phyloP scores from a whole-genome alignment of 2,888 invertebrate genomes.

The Lycia hirtaria region DNA sequence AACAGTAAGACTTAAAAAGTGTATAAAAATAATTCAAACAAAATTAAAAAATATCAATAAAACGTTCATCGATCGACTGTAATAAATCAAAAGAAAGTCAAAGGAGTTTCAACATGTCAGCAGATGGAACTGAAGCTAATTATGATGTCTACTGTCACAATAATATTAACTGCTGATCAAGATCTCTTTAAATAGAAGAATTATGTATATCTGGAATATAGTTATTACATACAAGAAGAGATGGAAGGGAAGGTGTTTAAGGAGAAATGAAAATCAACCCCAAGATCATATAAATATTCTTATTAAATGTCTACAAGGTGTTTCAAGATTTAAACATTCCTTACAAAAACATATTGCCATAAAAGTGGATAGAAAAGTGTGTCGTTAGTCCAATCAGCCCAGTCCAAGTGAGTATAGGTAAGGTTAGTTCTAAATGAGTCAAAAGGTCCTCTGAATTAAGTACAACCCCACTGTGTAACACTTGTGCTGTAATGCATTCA shows the following conservation, averaged over 20 bases:
- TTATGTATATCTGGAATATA: not conserved
- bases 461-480: slow-evolving; percentile 4
- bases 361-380: slow-evolving; percentile 45
- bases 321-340: slow-evolving; percentile 21
- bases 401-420: slow-evolving; percentile 73
- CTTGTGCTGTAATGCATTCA: not conserved
- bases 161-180: not conserved
- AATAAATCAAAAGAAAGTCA: not conserved
- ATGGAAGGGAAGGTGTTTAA: not conserved
- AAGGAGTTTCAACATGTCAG: slow-evolving; percentile 6
- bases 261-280: not conserved
- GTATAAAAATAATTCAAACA: slow-evolving; percentile 5
- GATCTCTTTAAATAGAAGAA: not conserved
- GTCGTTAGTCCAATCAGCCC: slow-evolving; percentile 77
- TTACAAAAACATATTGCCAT: slow-evolving; percentile 18
- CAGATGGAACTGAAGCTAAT: not conserved
- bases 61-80: not conserved
- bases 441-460: slow-evolving; percentile 68
- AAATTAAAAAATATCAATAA: slow-evolving; percentile 7
- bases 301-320: not conserved
- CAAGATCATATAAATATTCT: not conserved
- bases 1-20: slow-evolving; percentile 33
- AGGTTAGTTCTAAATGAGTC: slow-evolving; percentile 59
- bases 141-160: not conserved
- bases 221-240: slow-evolving; percentile 5